Evolutionary conservation across 2,797 vertebrate genomes (phyloP).

Genomic region (Caiman crocodilus): DNA sequence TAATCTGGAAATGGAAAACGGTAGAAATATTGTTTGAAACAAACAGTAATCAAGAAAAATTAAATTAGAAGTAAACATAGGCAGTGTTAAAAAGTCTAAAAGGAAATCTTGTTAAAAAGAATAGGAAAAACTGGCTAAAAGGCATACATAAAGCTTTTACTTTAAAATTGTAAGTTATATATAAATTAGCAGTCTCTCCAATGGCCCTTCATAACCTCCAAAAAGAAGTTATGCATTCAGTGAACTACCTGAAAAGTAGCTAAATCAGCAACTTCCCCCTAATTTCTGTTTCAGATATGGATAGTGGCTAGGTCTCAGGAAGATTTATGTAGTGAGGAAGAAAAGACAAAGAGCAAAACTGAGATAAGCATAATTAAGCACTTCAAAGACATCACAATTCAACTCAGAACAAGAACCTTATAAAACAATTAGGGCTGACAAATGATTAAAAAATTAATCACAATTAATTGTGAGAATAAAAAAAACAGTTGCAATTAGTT

Average conservation of each 20-base stretch:
- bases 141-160: background rate
- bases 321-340: background rate
- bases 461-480: too few species aligned
- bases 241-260: background rate
- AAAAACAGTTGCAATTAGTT: too few species aligned
- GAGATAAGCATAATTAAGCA: background rate
- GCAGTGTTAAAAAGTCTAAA: fast-evolving
- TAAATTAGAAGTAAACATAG: background rate
- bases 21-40: background rate
- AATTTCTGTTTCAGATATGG: background rate
- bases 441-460: too few species aligned
- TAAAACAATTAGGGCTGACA: background rate
- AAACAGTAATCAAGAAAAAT: background rate
- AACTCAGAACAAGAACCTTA: background rate
- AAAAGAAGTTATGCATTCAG: background rate
- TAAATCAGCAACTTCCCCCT: background rate
- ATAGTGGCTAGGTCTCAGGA: background rate
- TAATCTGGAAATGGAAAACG: background rate
- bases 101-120: background rate
- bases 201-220: background rate
- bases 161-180: background rate
- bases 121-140: background rate
- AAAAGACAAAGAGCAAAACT: background rate
- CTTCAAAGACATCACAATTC: background rate
- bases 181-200: background rate